phyloP scores from a whole-genome alignment of 2,888 invertebrate species.

The Drosophila crucigera region DNA sequence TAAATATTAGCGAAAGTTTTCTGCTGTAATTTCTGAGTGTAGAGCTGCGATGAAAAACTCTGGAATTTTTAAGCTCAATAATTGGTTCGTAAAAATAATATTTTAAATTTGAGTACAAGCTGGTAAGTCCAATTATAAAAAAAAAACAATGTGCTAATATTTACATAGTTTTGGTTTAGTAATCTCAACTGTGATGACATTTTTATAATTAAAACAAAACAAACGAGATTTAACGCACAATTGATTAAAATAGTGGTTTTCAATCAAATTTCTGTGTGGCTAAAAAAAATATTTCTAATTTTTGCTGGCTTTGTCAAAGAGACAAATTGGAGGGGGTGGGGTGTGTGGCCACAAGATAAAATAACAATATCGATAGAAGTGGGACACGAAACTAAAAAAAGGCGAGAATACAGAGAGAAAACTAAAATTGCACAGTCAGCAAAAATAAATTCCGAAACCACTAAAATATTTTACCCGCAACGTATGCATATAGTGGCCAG shows the following conservation, averaged over 20 bases:
- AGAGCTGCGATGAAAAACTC: too few relatives aligned
- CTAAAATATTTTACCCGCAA: constrained; percentile 44
- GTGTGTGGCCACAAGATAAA: constrained; percentile 7
- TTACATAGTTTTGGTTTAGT: background rate
- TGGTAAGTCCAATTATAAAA: background rate
- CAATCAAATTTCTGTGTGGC: constrained; percentile 8
- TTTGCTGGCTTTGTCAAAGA: background rate
- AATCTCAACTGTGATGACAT: background rate
- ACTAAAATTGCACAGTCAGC: constrained; percentile 77
- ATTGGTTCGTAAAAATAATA: background rate
- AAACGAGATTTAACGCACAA: background rate
- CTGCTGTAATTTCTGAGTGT: too few relatives aligned
- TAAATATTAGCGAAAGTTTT: too few relatives aligned
- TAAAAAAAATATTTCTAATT: constrained; percentile 3
- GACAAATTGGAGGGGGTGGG: background rate
- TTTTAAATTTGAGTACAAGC: background rate
- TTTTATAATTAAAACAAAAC: background rate
- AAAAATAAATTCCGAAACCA: constrained; percentile 61
- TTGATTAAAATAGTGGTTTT: constrained; percentile 28
- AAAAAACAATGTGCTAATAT: background rate
- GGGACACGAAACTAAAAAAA: constrained; percentile 1
- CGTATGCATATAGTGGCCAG: background rate
- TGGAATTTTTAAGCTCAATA: too few relatives aligned
- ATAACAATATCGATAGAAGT: constrained; percentile 13
- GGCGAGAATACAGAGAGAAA: constrained; percentile 16